Percentiles rank a stretch among this genome's conserved stretches.
Evolutionary conservation across 2,888 invertebrate species (phyloP).

Genomic region (Quadroppia sp.): DNA sequence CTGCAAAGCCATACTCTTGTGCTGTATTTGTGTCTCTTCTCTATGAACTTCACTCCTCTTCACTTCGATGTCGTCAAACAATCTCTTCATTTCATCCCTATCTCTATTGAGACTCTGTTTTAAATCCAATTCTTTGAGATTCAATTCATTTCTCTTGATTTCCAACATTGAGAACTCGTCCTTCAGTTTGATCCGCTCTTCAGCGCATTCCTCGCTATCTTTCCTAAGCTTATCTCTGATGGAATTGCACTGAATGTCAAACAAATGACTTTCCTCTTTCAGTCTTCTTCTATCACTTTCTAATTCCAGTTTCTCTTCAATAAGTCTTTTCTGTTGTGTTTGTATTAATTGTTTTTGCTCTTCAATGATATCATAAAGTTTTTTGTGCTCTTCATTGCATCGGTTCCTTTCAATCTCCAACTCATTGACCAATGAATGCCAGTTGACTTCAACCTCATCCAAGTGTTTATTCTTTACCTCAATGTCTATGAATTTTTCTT

Average conservation of each 20-base stretch:
- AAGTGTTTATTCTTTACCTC: constrained; percentile 36
- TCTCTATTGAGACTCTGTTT: constrained; percentile 38
- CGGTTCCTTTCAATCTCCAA: constrained; percentile 31
- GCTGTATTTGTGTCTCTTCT: constrained; percentile 17
- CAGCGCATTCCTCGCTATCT: background rate
- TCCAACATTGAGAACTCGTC: constrained; percentile 31
- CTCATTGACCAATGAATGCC: constrained; percentile 36
- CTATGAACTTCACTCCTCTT: constrained; percentile 30
- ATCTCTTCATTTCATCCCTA: constrained; percentile 8
- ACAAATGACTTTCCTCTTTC: background rate
- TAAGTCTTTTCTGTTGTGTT: constrained; percentile 37
- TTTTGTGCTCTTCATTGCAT: constrained; percentile 57
- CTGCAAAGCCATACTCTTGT: constrained; percentile 28
- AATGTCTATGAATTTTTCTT: constrained; percentile 23
- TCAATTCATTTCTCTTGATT: background rate
- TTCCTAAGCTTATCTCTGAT: constrained; percentile 3
- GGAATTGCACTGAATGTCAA: background rate
- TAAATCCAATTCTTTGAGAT: constrained; percentile 27
- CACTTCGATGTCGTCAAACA: constrained; percentile 10
- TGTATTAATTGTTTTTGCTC: constrained; percentile 23
- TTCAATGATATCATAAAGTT: constrained; percentile 62
- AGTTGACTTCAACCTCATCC: constrained; percentile 38
- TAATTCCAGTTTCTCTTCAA: constrained; percentile 6
- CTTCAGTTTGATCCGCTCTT: constrained; percentile 34
- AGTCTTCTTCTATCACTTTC: background rate